Base-by-base conservation (phyloP, 1,140 invertebrate genomes). In the Pogonus chalceus region DNA sequence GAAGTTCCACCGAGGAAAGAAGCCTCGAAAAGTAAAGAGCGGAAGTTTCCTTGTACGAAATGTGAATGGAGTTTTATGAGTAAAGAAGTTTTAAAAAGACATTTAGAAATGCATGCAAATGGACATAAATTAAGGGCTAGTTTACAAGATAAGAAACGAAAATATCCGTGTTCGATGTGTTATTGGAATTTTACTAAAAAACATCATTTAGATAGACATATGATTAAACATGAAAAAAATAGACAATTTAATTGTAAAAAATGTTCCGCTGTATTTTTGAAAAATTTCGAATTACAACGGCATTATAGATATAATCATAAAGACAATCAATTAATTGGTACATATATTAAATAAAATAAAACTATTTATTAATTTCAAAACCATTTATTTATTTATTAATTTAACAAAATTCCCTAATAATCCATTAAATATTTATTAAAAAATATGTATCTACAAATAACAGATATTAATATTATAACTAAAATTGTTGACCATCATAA, bases 51-150 rank as follows among this genome's bases (percentile, higher is more conserved):
- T 9, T 43, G 37, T 43, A 18, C 9, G 18, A 43, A 43, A 18
- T 43, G 37, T 16, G 37, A 43, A 18, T 43, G 37, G 37, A 43
- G 37, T 43, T 43, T 43, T 16, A 43, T 43, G 37, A 43, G 37
- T 16, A 43, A 43, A 43, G 37, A 43, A 43, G 37, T 43, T 4
- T 43, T 43, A 43, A 43, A 43, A 18, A 7, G 37, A 43, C 37
- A 43, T 43, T 10, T 43, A 16, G 9, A 12, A 43, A 16, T 43
- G 9, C 37, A 43, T 43, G 18, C 37, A 3, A 9, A 18, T 12
- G 37, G 18, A 12, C 7, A 43, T 43, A 43, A 43, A 43, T 43
- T 43, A 16, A 7, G 37, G 18, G 4, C 37, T 4, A 43, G 37
- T 43, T 18, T 43, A 9, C 7, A 43, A 4, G 37, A 43, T 18